phyloP scores from a whole-genome alignment of 2,113 vertebrate genomes.

The Rhinopithecus roxellana region DNA sequence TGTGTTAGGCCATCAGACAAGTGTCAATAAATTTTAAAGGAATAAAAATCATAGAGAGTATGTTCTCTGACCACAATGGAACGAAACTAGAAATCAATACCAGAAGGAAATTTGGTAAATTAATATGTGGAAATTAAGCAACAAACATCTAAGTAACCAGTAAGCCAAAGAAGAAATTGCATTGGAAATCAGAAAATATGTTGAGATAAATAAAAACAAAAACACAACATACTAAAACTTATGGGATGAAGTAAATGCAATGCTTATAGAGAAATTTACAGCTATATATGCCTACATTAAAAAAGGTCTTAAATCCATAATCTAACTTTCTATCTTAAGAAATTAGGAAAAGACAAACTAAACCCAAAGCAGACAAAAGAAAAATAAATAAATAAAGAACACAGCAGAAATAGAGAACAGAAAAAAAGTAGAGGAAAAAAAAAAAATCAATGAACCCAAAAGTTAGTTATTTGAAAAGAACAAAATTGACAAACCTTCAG shows the following conservation, averaged over 20 bases:
- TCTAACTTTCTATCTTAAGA: neutral
- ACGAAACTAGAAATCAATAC: constrained; percentile 2
- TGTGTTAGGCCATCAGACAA: neutral
- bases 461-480: constrained; percentile 21
- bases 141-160: neutral
- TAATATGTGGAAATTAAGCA: neutral
- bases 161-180: constrained; percentile 34
- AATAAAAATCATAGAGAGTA: constrained; percentile 1
- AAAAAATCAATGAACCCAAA: neutral
- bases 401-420: neutral
- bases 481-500: neutral
- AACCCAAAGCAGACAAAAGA: neutral
- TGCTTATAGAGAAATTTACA: neutral
- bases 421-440: neutral
- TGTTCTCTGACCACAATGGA: neutral
- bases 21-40: neutral
- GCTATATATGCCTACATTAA: neutral
- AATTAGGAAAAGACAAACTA: neutral
- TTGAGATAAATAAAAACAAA: constrained; percentile 2
- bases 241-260: neutral
- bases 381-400: neutral
- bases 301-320: neutral
- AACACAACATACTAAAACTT: neutral
- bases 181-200: neutral
- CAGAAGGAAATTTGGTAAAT: constrained; percentile 25